Evolutionary conservation across 2,113 vertebrate genomes (phyloP).

Genomic region (Pelusios castaneus): DNA sequence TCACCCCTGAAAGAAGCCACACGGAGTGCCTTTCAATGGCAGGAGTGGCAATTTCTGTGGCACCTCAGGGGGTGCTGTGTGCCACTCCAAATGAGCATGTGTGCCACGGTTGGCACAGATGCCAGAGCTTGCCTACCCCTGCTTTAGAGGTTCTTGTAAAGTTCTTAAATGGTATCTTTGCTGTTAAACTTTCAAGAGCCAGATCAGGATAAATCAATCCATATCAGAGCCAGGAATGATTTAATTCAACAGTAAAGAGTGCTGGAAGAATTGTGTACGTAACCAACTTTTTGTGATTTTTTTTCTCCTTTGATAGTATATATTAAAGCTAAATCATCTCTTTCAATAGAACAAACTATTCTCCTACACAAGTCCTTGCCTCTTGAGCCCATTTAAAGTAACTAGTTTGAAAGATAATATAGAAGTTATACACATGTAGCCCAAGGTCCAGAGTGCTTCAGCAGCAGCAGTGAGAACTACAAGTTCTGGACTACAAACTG

Average conservation of each 20-base stretch:
- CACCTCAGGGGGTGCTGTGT: too few relatives aligned
- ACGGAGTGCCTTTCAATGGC: too few relatives aligned
- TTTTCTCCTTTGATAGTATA: not conserved
- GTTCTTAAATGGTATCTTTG: not conserved
- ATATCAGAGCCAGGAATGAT: not conserved
- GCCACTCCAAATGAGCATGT: too few relatives aligned
- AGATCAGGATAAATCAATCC: not conserved
- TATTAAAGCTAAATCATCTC: not conserved
- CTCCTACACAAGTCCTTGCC: not conserved
- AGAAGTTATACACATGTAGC: not conserved
- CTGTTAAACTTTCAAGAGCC: slow-evolving; percentile 16
- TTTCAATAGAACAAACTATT: slow-evolving; percentile 13
- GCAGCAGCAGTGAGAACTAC: too few relatives aligned
- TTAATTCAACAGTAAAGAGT: not conserved
- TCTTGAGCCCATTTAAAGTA: not conserved
- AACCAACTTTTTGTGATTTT: slow-evolving; percentile 9
- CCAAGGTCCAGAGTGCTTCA: too few relatives aligned
- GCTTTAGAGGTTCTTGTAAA: not conserved
- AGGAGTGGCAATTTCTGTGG: too few relatives aligned
- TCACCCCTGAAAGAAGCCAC: too few relatives aligned
- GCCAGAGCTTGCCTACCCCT: too few relatives aligned
- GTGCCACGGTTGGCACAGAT: too few relatives aligned
- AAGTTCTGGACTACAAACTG: too few relatives aligned
- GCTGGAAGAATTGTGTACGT: not conserved
- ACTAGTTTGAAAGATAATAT: not conserved